Conservation (phyloP, 2,888 invertebrate species). For the Cephus pulcher region DNA sequence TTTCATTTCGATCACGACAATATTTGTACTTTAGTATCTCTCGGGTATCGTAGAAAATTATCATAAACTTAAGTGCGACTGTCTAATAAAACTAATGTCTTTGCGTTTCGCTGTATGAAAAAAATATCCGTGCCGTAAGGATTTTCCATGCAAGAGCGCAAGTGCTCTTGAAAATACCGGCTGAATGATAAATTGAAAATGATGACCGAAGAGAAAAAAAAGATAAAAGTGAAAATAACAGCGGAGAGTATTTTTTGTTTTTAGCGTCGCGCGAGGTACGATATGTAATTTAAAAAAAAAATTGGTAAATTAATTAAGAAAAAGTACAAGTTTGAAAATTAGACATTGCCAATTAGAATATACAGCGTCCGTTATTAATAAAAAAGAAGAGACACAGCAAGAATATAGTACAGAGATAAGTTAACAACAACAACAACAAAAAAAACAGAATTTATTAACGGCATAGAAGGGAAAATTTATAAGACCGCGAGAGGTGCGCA, state of each 20-base stretch:
- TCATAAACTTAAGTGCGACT: neutral
- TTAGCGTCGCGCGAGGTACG: neutral
- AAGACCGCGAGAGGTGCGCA: neutral
- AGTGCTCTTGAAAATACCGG: neutral
- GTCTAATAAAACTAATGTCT: neutral
- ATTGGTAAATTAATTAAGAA: neutral
- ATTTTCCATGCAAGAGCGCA: neutral
- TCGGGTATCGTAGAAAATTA: neutral
- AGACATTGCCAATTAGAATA: neutral
- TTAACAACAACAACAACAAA: neutral
- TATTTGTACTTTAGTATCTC: neutral
- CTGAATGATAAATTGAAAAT: constrained; percentile 11
- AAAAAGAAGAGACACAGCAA: neutral
- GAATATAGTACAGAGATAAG: neutral
- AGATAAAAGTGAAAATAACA: constrained; percentile 25
- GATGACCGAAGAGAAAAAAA: constrained; percentile 6
- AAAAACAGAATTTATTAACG: neutral
- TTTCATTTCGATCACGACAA: neutral
- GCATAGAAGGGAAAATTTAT: neutral
- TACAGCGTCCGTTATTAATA: neutral
- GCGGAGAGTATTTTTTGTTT: constrained; percentile 13
- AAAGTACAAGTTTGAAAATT: neutral
- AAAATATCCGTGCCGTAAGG: neutral
- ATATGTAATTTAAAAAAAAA: neutral
- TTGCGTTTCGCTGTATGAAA: neutral